Conservation (phyloP, 35 echinoderm and acorn worm species). For the Apostichopus parvimensis region DNA sequence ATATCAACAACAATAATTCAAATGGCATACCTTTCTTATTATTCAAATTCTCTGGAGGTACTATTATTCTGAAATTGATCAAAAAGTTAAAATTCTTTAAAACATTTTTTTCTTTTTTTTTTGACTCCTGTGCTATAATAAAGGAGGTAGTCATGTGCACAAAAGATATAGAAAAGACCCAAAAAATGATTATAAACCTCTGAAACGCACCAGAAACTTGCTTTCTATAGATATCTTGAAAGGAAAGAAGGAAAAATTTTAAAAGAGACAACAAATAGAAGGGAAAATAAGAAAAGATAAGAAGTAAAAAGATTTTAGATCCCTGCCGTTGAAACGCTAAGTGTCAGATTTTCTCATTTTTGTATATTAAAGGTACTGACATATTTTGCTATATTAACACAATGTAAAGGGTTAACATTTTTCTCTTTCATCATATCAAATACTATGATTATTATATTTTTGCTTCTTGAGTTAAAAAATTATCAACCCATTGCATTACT, state of each 20-base stretch:
- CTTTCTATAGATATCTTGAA: conserved; percentile 48
- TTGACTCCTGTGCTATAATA: neutral
- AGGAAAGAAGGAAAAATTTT: conserved; percentile 2
- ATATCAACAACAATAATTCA: too few species aligned
- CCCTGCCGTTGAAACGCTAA: conserved; percentile 8
- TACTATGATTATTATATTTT: too few species aligned
- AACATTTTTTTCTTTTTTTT: neutral
- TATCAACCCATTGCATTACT: too few species aligned
- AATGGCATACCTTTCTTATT: too few species aligned
- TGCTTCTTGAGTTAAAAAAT: too few species aligned
- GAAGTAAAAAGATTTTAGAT: conserved; percentile 33
- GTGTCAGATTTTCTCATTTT: too few species aligned
- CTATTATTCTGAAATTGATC: too few species aligned
- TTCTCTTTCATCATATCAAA: too few species aligned
- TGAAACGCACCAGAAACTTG: neutral
- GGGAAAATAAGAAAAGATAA: neutral
- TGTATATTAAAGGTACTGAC: too few species aligned
- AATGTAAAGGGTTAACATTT: too few species aligned
- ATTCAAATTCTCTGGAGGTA: too few species aligned
- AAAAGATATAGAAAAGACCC: conserved; percentile 2
- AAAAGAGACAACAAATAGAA: neutral
- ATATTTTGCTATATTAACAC: too few species aligned
- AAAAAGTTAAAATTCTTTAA: neutral
- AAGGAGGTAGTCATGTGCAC: conserved; percentile 2
- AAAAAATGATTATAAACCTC: neutral